A percentile compares a stretch with the other conserved stretches of the same genome.
These are phyloP conservation scores for Thecocarcelia acutangulata DNA, from an alignment of 2,888 invertebrate species.

Conservation along the genomic window DNA sequence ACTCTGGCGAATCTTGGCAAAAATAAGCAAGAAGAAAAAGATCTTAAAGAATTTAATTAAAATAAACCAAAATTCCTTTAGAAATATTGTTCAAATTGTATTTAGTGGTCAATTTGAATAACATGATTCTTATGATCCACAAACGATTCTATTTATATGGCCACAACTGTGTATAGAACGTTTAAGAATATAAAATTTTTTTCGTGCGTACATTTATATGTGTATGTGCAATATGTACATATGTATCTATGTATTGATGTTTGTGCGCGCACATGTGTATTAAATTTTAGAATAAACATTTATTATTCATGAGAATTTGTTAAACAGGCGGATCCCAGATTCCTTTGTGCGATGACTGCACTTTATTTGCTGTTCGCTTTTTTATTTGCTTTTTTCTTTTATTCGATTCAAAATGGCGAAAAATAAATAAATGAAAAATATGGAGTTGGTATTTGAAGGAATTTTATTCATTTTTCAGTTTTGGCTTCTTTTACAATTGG, in stretches of 20 bases:
- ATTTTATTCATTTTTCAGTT: not conserved
- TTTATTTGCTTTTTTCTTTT: slow-evolving; percentile 2
- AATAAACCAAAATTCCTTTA: no score
- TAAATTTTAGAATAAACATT: slow-evolving; percentile 44
- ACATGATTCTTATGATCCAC: no score
- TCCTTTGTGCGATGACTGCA: slow-evolving; percentile 50
- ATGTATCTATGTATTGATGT: not conserved
- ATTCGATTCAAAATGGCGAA: slow-evolving; percentile 63
- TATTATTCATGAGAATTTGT: slow-evolving; percentile 69
- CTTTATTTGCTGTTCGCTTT: slow-evolving; percentile 15
- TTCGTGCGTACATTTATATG: no score
- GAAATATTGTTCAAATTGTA: no score
- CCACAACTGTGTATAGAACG: no score
- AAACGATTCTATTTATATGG: no score
- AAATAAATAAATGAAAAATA: slow-evolving; percentile 44
- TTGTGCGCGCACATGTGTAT: not conserved
- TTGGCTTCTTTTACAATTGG: slow-evolving; percentile 26
- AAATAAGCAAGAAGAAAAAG: no score
- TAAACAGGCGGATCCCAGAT: slow-evolving; percentile 68
- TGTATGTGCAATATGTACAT: slow-evolving; percentile 4
- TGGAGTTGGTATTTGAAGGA: slow-evolving; percentile 46
- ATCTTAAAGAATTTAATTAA: no score
- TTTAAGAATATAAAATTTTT: no score
- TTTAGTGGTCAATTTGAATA: no score
- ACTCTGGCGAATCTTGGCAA: no score